phyloP scores from a whole-genome alignment of 2,113 vertebrate species.

The Scatophagus argus region DNA sequence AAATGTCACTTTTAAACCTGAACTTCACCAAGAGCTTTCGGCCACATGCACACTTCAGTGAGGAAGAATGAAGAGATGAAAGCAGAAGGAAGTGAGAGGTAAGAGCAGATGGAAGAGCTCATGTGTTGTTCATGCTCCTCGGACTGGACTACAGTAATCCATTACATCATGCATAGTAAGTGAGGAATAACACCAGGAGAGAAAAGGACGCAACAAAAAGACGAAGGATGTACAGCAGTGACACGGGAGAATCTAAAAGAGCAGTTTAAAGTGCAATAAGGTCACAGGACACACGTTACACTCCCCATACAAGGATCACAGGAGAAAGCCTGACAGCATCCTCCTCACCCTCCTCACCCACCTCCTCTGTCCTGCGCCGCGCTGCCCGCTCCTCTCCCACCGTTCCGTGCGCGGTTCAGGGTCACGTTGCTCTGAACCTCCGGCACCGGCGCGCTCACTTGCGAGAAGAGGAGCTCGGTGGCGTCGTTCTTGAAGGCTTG shows the following conservation, averaged over 20 bases:
- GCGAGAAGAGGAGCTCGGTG: conserved; percentile 91
- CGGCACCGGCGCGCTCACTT: conserved; percentile 82
- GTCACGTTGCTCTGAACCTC: conserved; percentile 88
- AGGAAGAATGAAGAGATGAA: background rate
- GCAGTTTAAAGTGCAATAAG: background rate
- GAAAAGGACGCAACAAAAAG: background rate
- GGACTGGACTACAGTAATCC: background rate
- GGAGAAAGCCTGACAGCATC: conserved; percentile 2
- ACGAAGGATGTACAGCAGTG: background rate
- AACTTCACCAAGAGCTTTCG: background rate
- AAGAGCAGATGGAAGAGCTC: background rate
- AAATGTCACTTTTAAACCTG: background rate
- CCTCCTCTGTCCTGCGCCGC: conserved; percentile 85
- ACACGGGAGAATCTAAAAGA: too few species aligned
- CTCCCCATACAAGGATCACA: background rate
- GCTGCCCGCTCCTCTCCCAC: conserved; percentile 86
- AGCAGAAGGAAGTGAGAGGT: background rate
- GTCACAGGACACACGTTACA: rapidly evolving
- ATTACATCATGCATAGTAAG: background rate
- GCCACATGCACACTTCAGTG: background rate
- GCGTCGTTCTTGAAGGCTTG: conserved; percentile 93
- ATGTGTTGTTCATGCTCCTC: background rate
- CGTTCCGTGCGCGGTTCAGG: conserved; percentile 91
- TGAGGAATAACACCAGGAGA: background rate
- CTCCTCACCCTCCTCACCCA: conserved; percentile 77